Evolutionary conservation across 2,113 vertebrate species (phyloP), one percentile per base, ranked within the genome.

Genomic region (Phyllostomus hastatus): DNA sequence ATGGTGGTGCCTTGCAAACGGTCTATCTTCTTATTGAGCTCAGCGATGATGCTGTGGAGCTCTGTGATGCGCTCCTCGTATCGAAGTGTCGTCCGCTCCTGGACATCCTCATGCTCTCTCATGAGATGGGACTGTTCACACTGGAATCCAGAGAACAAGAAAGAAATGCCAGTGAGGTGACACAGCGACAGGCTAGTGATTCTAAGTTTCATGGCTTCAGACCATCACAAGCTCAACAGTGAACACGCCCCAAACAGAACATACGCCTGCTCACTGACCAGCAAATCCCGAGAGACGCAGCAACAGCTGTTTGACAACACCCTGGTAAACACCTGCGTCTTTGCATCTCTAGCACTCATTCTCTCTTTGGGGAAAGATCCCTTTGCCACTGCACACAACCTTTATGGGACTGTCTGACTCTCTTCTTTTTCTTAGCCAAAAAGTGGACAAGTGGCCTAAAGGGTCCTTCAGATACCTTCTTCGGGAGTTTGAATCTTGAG

Each of bases 21-120:
- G 93, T 99, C 98, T 46, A 99, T 99, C 98, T 99, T 99, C 98
- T 99, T 99, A 95, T 99, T 99, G 96, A 99, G 98, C 79, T 99
- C 99, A 0, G 99, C 99, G 31, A 99, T 99, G 98, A 99, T 98
- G 92, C 99, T 99, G 98, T 99, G 99, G 7, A 99, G 98, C 76
- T 99, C 99, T 0, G 99, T 99, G 98, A 99, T 99, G 81, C 99
- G 98, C 43, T 99, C 99, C 96, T 99, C 99, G 0, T 99, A 99
- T 57, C 99, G 99, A 24, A 99, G 97, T 0, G 98, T 99, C 0
- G 99, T 99, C 64, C 98, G 97, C 95, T 99, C 99, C 98, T 99
- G 99, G 79, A 99, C 98, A 0, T 99, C 99, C 97, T 99, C 99
- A 2, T 99, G 98, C 66, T 99, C 99, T 97, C 98, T 98, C 99